These are phyloP conservation scores for Trilocha varians DNA, from an alignment of 2,888 invertebrate genomes.

Conservation along the genomic window DNA sequence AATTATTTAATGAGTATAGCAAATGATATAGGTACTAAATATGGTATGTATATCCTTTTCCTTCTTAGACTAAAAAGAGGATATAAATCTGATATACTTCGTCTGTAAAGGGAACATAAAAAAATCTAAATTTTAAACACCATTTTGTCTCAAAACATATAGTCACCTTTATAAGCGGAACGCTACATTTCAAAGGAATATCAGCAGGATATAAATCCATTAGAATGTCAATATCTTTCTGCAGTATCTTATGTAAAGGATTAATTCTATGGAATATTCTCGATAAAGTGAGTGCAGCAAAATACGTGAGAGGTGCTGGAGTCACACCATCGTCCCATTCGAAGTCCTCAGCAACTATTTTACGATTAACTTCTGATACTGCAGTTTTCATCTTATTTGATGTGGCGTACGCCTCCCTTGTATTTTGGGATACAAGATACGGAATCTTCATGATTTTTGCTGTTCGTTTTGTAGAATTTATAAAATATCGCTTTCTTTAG, in stretches of 20 bases:
- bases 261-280: constrained; percentile 61
- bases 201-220: constrained; percentile 75
- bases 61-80: too few relatives aligned
- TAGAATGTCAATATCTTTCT: constrained; percentile 71
- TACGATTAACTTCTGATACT: constrained; percentile 35
- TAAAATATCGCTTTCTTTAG: not conserved
- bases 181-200: constrained; percentile 71
- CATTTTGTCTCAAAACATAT: not conserved
- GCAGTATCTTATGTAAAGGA: constrained; percentile 68
- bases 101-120: too few relatives aligned
- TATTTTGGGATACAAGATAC: constrained; percentile 45
- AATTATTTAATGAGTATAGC: too few relatives aligned
- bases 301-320: constrained; percentile 54
- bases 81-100: too few relatives aligned
- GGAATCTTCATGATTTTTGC: constrained; percentile 50
- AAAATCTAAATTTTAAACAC: not conserved
- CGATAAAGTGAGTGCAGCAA: constrained; percentile 41
- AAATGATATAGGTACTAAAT: too few relatives aligned
- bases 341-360: constrained; percentile 54
- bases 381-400: constrained; percentile 35
- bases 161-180: constrained; percentile 65
- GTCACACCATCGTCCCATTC: constrained; percentile 57
- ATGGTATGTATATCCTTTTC: too few relatives aligned
- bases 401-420: constrained; percentile 43
- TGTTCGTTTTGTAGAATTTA: not conserved